Evolutionary conservation across 2,888 invertebrate genomes (phyloP).

Genomic region (Operophtera brumata): DNA sequence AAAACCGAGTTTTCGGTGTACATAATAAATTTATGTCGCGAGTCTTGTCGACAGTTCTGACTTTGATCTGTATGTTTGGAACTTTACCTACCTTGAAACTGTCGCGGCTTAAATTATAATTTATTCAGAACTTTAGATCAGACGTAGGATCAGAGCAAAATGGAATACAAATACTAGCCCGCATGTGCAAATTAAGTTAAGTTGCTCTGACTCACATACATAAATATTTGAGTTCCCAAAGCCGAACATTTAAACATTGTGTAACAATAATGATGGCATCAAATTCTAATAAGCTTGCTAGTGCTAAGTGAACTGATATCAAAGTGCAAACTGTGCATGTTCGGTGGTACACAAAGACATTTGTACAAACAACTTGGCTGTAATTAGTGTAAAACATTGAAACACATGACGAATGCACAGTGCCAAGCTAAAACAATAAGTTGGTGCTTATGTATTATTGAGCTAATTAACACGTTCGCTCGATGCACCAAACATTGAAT

Average conservation of each 20-base stretch:
- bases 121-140: not conserved
- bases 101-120: not conserved
- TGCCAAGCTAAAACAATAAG: not conserved
- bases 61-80: not conserved
- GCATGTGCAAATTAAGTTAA: not conserved
- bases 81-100: not conserved
- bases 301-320: not conserved
- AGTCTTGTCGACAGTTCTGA: not conserved
- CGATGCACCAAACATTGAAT: not conserved
- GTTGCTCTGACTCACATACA: not conserved
- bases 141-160: not conserved
- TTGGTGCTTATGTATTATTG: not conserved
- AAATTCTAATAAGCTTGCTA: conserved; percentile 1
- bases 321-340: not conserved
- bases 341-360: too few relatives aligned
- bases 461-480: not conserved
- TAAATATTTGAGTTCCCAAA: not conserved
- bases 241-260: not conserved
- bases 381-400: not conserved
- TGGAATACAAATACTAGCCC: not conserved
- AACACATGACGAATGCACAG: conserved; percentile 1
- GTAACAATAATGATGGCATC: not conserved
- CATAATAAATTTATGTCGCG: not conserved
- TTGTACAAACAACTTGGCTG: not conserved
- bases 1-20: not conserved